Base-by-base conservation (phyloP, 2,797 vertebrate species). In the Myoxocephalus aenaeus region DNA sequence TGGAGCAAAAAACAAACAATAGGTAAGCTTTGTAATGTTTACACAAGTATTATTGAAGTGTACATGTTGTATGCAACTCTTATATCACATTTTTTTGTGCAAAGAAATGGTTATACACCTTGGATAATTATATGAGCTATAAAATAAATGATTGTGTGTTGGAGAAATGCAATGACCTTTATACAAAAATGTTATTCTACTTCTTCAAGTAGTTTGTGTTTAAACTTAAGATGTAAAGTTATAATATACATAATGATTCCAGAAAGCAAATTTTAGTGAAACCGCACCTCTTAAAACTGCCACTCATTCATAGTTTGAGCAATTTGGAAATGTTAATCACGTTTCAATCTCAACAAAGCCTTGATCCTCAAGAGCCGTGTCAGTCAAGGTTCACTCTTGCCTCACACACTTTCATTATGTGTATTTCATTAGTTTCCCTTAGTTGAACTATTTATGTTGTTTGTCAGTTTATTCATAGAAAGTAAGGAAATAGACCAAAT, bases 11-110 rank as follows among this genome's bases (percentile, higher is more conserved):
- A 32, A 58, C 34, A 68, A 66, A 69, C 50, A 82, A 70, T 66
- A 71, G 44, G 7, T 68, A 70, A n/a, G 15, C 59, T 83, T 66
- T 73, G 64, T 68, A 64, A 71, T 72, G 50, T 87, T 83, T 73
- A 67, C 25, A 42, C 8, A 70, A 63, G 63, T 77, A 25, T 75
- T 57, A 51, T 29, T 80, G 77, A 54, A 64, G 13, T 73, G 22
- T 32, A 67, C 11, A 22, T 27, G 9, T 56, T 44, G 53, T 51
- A 62, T 71, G 22, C 15, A 20, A 27, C 53, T 75, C 40, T 71
- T 73, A 40, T 54, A 64, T 57, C 44, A 65, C 34, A 13, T 63
- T 63, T 72, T 72, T 61, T 68, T 53, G 4, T 48, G 8, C 11
- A 73, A 64, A 66, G 44, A 79, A 80, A 70, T 65, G 25, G 34